These are phyloP conservation scores for Clanis bilineata DNA, from an alignment of 2,888 invertebrate species.

Conservation along the genomic window DNA sequence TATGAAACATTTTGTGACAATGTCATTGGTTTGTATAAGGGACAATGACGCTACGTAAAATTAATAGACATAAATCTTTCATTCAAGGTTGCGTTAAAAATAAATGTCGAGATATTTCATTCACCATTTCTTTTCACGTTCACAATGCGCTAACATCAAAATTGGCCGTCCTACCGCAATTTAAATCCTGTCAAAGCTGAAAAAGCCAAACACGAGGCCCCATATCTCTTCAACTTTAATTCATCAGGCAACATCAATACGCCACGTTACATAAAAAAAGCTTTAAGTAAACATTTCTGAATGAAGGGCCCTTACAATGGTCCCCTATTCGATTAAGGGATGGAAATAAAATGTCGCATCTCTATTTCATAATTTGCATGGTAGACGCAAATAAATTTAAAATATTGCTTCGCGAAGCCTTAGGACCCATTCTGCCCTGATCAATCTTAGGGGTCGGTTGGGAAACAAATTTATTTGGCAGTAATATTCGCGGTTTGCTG, in stretches of 20 bases:
- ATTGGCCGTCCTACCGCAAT: neutral
- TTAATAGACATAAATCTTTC: no score
- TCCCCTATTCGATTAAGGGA: conserved; percentile 73
- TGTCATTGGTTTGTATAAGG: no score
- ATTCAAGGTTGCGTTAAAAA: no score
- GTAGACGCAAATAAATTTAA: conserved; percentile 79
- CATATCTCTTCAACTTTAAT: conserved; percentile 13
- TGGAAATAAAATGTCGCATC: conserved; percentile 53
- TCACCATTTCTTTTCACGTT: neutral
- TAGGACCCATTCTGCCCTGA: conserved; percentile 35
- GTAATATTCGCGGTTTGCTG: conserved; percentile 11
- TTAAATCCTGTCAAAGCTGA: conserved; percentile 1
- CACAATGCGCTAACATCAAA: neutral
- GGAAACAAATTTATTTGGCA: conserved; percentile 15
- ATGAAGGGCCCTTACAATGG: conserved; percentile 59
- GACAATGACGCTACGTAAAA: no score
- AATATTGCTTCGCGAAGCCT: conserved; percentile 70
- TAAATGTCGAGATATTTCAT: no score
- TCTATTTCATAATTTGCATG: conserved; percentile 80
- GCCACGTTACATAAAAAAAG: conserved; percentile 12
- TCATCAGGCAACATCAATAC: conserved; percentile 12
- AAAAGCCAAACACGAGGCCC: conserved; percentile 10
- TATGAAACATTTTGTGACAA: no score
- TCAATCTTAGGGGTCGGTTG: conserved; percentile 13
- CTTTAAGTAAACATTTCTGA: conserved; percentile 20